phyloP scores from a whole-genome alignment of 2,113 vertebrate species.

The Neolamprologus variostigma region DNA sequence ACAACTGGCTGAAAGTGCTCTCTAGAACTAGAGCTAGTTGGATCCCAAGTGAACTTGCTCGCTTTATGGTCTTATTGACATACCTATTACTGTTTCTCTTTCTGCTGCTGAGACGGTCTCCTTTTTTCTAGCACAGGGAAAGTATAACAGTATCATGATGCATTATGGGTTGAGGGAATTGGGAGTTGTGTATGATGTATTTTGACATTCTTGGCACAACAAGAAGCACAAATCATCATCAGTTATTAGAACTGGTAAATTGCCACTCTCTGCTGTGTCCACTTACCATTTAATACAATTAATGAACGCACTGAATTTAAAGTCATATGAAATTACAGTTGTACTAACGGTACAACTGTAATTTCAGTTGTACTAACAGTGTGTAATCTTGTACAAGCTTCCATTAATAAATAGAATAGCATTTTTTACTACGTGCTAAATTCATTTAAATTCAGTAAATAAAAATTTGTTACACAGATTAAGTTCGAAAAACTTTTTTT shows the following conservation, averaged over 20 bases:
- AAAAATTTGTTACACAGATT: background rate
- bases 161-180: constrained; percentile 11
- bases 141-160: background rate
- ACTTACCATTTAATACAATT: background rate
- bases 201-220: background rate
- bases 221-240: background rate
- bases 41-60: constrained; percentile 17
- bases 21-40: background rate
- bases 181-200: background rate
- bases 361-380: background rate
- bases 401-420: background rate
- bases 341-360: background rate
- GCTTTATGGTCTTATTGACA: constrained; percentile 11
- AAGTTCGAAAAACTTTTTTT: background rate
- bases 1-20: constrained; percentile 17
- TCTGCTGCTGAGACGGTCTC: background rate
- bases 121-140: background rate
- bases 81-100: background rate
- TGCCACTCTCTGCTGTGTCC: background rate
- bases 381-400: background rate
- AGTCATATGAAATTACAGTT: background rate
- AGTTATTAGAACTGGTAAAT: background rate
- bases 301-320: background rate
- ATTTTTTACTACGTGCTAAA: background rate
- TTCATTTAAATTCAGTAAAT: background rate